A percentile compares a stretch with the other conserved stretches of the same genome.
These are phyloP conservation scores for Aeoliscus strigatus DNA, from an alignment of 2,797 vertebrate genomes.

Conservation along the genomic window DNA sequence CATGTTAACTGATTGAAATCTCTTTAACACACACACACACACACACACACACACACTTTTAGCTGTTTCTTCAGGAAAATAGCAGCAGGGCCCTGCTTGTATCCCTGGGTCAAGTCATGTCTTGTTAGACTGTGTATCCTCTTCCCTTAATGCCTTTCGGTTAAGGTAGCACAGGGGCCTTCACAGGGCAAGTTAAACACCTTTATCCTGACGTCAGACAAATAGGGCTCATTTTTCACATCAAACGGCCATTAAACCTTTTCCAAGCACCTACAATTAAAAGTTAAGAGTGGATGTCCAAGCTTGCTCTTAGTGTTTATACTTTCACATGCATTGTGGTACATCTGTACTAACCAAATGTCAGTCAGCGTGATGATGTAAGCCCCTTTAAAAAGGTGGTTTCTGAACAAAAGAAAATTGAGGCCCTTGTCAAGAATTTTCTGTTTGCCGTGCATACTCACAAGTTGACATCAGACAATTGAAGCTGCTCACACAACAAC, in stretches of 20 bases:
- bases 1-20: no score
- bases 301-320: no score
- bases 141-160: slow-evolving; percentile 51
- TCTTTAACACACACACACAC: slow-evolving; percentile 19
- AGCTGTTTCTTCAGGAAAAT: slow-evolving; percentile 46
- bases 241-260: slow-evolving; percentile 15
- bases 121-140: slow-evolving; percentile 68
- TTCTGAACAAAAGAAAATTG: no score
- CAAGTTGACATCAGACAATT: no score
- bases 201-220: slow-evolving; percentile 53
- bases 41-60: slow-evolving; percentile 11
- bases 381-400: no score
- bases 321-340: no score
- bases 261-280: slow-evolving; percentile 4
- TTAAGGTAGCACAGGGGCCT: slow-evolving; percentile 37
- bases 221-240: slow-evolving; percentile 46
- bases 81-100: slow-evolving; percentile 32
- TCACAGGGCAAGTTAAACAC: slow-evolving; percentile 53
- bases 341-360: no score
- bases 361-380: no score
- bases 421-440: no score
- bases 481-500: no score
- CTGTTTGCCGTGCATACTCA: no score
- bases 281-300: no score
- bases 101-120: slow-evolving; percentile 62